Conservation (phyloP, 2,888 invertebrate genomes). For the Slavum lentiscoides region DNA sequence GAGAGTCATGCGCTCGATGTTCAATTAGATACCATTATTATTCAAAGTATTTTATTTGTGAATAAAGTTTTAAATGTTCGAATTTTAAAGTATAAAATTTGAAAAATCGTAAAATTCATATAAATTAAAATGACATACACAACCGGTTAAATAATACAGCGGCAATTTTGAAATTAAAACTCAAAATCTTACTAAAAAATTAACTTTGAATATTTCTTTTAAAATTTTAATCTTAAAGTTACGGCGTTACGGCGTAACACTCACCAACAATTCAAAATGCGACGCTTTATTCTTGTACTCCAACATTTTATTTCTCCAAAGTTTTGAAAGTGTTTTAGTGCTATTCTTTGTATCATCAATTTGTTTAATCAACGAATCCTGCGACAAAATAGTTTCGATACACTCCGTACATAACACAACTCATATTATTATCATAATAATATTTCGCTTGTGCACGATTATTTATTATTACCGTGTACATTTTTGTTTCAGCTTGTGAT, state of each 20-base stretch:
- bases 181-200: not conserved
- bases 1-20: too few species aligned
- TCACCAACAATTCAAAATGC: not conserved
- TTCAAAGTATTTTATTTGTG: too few species aligned
- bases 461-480: not conserved
- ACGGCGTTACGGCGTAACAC: not conserved
- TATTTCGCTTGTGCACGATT: not conserved
- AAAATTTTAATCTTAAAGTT: not conserved
- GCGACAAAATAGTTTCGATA: not conserved
- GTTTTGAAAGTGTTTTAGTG: not conserved
- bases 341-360: not conserved
- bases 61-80: too few species aligned
- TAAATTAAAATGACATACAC: too few species aligned
- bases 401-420: too few species aligned
- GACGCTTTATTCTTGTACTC: not conserved
- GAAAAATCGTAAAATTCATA: not conserved
- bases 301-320: not conserved
- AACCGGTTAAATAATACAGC: too few species aligned
- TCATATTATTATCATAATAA: too few species aligned
- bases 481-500: not conserved
- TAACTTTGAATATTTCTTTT: not conserved
- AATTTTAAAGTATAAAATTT: not conserved
- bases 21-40: too few species aligned
- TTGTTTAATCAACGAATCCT: slow-evolving; percentile 11
- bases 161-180: too few species aligned